These are phyloP conservation scores for Orthonevra nobilis DNA, from an alignment of 2,888 invertebrate species.

Conservation along the genomic window DNA sequence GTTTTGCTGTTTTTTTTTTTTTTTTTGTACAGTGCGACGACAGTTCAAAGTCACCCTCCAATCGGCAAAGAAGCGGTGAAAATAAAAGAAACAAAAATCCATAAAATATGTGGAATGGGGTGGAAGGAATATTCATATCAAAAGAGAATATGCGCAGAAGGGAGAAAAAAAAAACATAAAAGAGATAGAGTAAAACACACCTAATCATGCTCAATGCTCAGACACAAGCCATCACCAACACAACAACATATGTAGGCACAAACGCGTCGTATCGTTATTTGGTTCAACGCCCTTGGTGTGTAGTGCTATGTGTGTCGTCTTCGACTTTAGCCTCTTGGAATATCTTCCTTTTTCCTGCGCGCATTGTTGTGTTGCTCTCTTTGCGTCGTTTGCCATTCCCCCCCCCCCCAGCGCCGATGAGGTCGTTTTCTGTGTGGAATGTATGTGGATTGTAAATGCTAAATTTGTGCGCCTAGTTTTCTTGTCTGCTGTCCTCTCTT, in stretches of 20 bases:
- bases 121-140: conserved; percentile 24
- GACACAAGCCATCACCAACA: no score
- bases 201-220: conserved; percentile 27
- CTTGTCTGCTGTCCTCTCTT: conserved; percentile 47
- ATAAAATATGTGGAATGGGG: conserved; percentile 63
- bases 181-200: conserved; percentile 50
- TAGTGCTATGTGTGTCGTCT: conserved; percentile 20
- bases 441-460: conserved; percentile 34
- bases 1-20: conserved; percentile 7
- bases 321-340: conserved; percentile 28
- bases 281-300: conserved; percentile 69
- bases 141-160: conserved; percentile 56
- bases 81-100: conserved; percentile 43
- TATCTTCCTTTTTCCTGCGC: conserved; percentile 25
- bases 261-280: conserved; percentile 49
- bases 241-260: not conserved
- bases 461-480: conserved; percentile 11
- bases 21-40: conserved; percentile 17
- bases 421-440: conserved; percentile 39
- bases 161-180: no score
- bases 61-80: conserved; percentile 16
- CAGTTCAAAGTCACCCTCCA: conserved; percentile 62
- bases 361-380: conserved; percentile 55
- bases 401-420: no score
- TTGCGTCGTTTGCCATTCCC: conserved; percentile 31